A percentile compares a stretch with the other conserved stretches of the same genome.
phyloP scores from a whole-genome alignment of 2,797 vertebrate genomes.

The Xyrichtys novacula region DNA sequence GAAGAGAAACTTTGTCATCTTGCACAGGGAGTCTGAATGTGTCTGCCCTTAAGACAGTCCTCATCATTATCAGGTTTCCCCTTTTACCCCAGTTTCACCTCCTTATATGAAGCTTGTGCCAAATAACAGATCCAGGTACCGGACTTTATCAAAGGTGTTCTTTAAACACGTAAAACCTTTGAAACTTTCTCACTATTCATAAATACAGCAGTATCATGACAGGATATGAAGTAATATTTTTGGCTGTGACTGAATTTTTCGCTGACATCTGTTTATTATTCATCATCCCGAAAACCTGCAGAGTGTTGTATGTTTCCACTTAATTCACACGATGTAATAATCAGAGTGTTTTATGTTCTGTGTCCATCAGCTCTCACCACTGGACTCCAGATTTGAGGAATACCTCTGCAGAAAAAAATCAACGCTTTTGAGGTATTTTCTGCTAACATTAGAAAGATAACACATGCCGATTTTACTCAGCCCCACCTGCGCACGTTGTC shows the following conservation, averaged over 20 bases:
- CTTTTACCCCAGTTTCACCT: no score
- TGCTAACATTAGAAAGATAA: no score
- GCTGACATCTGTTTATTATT: not conserved
- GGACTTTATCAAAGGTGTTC: not conserved
- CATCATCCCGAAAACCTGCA: not conserved
- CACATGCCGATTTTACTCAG: not conserved
- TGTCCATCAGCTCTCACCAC: not conserved
- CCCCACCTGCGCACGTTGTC: slow-evolving; percentile 80
- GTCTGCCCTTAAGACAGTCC: not conserved
- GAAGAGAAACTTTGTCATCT: not conserved
- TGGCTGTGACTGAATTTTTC: not conserved
- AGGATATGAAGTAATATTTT: not conserved
- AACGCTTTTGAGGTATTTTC: not conserved
- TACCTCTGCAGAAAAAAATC: not conserved
- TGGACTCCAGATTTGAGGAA: not conserved
- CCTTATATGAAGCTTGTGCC: no score
- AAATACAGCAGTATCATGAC: not conserved
- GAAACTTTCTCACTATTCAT: not conserved
- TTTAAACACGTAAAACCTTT: not conserved
- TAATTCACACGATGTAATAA: not conserved
- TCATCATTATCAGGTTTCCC: no score
- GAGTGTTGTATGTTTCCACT: not conserved
- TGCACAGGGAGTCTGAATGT: not conserved
- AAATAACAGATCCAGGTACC: no score
- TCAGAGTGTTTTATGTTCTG: slow-evolving; percentile 2